phyloP scores from a whole-genome alignment of 1,140 invertebrate species.

The Lepidurus couesii region DNA sequence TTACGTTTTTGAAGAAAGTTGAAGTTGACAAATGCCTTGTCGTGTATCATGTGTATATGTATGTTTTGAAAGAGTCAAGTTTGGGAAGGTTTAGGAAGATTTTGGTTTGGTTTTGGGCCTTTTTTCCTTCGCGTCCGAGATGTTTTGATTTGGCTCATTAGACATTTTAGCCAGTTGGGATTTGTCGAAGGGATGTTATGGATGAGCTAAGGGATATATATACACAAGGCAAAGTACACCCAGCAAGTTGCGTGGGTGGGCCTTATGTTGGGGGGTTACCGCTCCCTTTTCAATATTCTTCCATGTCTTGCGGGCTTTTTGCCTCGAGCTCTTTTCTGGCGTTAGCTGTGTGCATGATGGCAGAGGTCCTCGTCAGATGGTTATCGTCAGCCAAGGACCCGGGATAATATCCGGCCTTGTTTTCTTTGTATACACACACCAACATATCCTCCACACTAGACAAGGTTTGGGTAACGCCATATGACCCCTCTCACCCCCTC shows the following conservation, averaged over 20 bases:
- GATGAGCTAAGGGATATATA: constrained; percentile 19
- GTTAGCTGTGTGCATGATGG: not conserved
- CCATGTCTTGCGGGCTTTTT: not conserved
- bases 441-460: constrained; percentile 16
- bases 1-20: too few relatives aligned
- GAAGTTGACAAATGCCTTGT: too few relatives aligned
- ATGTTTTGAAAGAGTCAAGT: too few relatives aligned
- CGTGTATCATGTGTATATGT: too few relatives aligned
- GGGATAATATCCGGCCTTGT: constrained; percentile 18
- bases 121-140: not conserved
- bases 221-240: constrained; percentile 17
- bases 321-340: not conserved
- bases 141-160: constrained; percentile 22
- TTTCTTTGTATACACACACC: constrained; percentile 18
- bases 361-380: constrained; percentile 14
- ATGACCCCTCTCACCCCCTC: not conserved
- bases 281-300: not conserved
- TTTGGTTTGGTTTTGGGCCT: not conserved
- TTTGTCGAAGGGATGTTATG: constrained; percentile 22
- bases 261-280: not conserved
- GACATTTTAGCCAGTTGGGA: constrained; percentile 14
- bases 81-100: not conserved
- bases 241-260: constrained; percentile 8
- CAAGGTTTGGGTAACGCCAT: constrained; percentile 18
- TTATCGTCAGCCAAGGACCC: constrained; percentile 13